Evolutionary conservation across 2,113 vertebrate genomes (phyloP).

Genomic region (Drymodes brunneopygia): DNA sequence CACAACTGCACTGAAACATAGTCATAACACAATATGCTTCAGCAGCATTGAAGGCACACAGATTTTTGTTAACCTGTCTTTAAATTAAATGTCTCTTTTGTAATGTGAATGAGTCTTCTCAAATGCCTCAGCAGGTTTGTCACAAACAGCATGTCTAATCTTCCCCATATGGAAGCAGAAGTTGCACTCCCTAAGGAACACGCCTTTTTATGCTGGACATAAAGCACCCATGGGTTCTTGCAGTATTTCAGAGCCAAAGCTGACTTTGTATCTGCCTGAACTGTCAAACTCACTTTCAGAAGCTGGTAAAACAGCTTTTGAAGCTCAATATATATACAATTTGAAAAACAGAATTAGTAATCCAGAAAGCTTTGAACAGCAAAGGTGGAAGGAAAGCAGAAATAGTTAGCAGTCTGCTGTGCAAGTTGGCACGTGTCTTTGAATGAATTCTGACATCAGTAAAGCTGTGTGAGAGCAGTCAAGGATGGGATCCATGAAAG

Average conservation of each 20-base stretch:
- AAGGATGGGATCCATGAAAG: background rate
- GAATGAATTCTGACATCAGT: background rate
- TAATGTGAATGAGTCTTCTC: background rate
- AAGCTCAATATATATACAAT: background rate
- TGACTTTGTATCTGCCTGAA: background rate
- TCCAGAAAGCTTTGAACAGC: background rate
- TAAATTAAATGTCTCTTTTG: background rate
- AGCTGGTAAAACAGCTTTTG: background rate
- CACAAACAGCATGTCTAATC: background rate
- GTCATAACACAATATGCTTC: background rate
- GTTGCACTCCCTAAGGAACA: background rate
- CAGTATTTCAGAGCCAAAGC: background rate
- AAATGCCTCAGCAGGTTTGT: background rate
- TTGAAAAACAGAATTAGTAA: background rate
- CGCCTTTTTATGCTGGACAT: background rate
- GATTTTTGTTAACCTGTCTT: background rate
- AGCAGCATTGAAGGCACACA: background rate
- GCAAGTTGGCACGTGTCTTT: background rate
- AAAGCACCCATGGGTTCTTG: background rate
- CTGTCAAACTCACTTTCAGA: background rate
- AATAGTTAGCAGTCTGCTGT: background rate
- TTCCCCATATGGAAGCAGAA: background rate
- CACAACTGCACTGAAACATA: background rate
- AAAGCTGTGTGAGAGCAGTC: background rate
- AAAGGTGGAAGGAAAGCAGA: background rate